A percentile compares a stretch with the other conserved stretches of the same genome.
phyloP scores from a whole-genome alignment of 2,113 vertebrate genomes.

The Odontophorus gujanensis region DNA sequence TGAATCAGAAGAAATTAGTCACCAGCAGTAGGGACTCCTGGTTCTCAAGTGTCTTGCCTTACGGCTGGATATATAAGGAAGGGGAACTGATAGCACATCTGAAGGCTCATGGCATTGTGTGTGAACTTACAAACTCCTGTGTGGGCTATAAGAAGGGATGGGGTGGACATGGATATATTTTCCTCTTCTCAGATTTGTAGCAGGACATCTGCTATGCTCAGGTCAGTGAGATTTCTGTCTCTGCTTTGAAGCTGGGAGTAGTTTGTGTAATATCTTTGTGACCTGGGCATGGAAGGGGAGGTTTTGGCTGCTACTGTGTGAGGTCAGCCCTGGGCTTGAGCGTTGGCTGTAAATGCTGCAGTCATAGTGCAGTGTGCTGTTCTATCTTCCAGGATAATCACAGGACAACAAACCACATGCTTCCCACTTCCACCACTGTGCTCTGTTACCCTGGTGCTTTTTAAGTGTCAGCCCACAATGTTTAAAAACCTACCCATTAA shows the following conservation, averaged over 20 bases:
- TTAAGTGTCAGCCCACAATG: background rate
- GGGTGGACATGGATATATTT: accelerated
- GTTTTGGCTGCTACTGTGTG: background rate
- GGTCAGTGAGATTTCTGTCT: background rate
- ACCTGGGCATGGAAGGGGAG: accelerated
- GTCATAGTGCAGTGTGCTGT: accelerated
- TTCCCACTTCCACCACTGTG: background rate
- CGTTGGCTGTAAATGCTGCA: background rate
- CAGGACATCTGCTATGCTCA: accelerated
- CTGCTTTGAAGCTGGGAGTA: accelerated
- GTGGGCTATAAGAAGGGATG: accelerated
- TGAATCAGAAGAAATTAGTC: background rate
- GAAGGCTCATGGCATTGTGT: background rate
- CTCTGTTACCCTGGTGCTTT: background rate
- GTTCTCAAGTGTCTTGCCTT: background rate
- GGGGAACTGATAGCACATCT: background rate
- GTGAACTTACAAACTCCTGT: background rate
- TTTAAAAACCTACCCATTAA: conserved; percentile 68
- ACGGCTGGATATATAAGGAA: background rate
- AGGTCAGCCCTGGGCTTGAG: background rate
- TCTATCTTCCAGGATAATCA: background rate
- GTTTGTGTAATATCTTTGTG: accelerated
- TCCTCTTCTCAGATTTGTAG: accelerated
- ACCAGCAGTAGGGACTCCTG: background rate
- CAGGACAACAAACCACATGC: background rate